Base-by-base conservation (phyloP, 2,888 invertebrate genomes). In the Chymomyza procnemis region DNA sequence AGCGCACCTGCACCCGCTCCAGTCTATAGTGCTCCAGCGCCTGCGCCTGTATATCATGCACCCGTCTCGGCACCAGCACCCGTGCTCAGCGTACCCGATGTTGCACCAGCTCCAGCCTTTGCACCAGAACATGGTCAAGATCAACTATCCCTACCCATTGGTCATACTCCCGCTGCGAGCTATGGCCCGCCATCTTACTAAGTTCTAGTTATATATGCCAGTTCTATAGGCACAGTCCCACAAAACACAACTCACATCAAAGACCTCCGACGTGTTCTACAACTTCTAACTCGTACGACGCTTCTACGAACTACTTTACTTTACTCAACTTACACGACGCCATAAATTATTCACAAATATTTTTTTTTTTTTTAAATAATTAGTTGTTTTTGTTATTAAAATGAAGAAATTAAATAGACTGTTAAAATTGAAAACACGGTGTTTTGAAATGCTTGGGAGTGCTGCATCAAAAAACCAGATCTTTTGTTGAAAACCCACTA, bases 261-360 rank as follows among this genome's bases (percentile, higher is more conserved):
- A 71, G 71, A 76, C 76, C 79, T 79, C 66, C 69, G 19, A 21
- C 54, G 19, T 63, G 61, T 50, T 56, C 71, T 62, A 66, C 70
- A 26, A 58, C 61, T 66, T 65, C 50, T 62, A 56, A 62, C 54
- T 14, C 52, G 52, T 57, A 55, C 59, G 21, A 56, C 56, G n/a
- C 26, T 56, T 21, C 73, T 70, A 52, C 57, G 21, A 58, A 34
- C 66, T 57, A 41, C 61, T 52, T 50, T 61, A 47, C 63, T 41
- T n/a, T 57, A 6, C 57, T 8, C 57, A 18, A 21, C 21, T 21
- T 21, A 22, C 18, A 14, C 64, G 56, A 78, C 70, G 71, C 79
- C 73, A 83, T 85, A 85, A 85, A 70, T 85, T 85, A 85, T 80
- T 79, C 60, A 50, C 30, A 52, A 74, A 64, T 76, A 74, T 76